A percentile compares a stretch with the other conserved stretches of the same genome.
Evolutionary conservation across 2,113 vertebrate species (phyloP).

Genomic region (Corvus moneduloides): DNA sequence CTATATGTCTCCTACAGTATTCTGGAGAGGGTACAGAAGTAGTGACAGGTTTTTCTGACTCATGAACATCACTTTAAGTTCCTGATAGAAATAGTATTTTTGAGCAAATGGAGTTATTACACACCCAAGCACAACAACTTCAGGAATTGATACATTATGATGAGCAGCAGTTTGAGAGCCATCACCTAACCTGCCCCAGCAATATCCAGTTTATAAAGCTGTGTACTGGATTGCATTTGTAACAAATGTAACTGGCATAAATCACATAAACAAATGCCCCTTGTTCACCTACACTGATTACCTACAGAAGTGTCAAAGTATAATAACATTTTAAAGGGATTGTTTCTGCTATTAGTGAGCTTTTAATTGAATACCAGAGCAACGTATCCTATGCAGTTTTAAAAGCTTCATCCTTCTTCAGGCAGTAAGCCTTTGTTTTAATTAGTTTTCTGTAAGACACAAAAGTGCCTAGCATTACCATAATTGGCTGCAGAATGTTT

Average conservation of each 20-base stretch:
- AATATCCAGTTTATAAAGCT: background rate
- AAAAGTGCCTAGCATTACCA: background rate
- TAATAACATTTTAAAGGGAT: background rate
- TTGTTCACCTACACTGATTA: background rate
- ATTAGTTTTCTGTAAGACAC: background rate
- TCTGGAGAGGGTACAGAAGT: background rate
- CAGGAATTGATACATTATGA: background rate
- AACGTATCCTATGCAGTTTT: background rate
- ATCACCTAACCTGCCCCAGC: background rate
- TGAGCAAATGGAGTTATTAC: background rate
- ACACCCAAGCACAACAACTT: background rate
- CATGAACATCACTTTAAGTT: background rate
- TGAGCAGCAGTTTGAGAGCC: background rate
- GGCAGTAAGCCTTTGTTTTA: background rate
- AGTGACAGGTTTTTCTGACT: background rate
- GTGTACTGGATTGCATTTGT: background rate
- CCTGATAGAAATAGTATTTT: background rate
- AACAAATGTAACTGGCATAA: background rate
- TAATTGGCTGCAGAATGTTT: background rate
- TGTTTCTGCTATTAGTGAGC: background rate
- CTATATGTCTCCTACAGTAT: background rate
- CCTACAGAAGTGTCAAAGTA: background rate
- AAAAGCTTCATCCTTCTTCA: background rate
- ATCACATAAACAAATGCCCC: background rate
- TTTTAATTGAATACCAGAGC: background rate